A percentile compares a stretch with the other conserved stretches of the same genome.
Conservation (phyloP, 2,113 vertebrate genomes). For the Centropus unirufus region DNA sequence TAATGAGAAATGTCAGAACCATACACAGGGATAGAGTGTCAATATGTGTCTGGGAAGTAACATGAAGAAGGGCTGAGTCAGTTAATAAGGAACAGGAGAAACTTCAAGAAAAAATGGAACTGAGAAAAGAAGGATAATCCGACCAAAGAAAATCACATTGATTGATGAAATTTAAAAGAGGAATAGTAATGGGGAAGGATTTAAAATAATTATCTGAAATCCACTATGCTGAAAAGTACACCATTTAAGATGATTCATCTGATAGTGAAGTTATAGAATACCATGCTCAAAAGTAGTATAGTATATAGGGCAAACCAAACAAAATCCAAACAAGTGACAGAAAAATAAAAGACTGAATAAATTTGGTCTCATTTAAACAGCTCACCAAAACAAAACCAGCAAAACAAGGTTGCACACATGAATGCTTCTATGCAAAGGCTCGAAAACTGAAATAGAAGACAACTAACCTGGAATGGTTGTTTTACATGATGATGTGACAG, state of each 20-base stretch:
- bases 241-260: not conserved
- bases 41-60: not conserved
- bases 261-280: not conserved
- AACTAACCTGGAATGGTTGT: not conserved
- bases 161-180: not conserved
- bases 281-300: not conserved
- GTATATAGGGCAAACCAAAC: not conserved
- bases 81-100: not conserved
- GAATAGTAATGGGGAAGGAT: not conserved
- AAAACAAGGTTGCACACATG: not conserved
- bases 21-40: not conserved
- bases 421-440: not conserved
- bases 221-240: not conserved
- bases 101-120: not conserved
- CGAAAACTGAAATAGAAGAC: not conserved
- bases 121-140: accelerated
- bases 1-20: not conserved
- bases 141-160: not conserved
- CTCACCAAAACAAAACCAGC: not conserved
- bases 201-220: not conserved
- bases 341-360: not conserved
- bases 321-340: not conserved
- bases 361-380: not conserved
- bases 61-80: not conserved
- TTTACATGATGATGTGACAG: not conserved